These are phyloP conservation scores for Proisotoma minuta DNA, from an alignment of 2,888 invertebrate species.

Conservation along the genomic window DNA sequence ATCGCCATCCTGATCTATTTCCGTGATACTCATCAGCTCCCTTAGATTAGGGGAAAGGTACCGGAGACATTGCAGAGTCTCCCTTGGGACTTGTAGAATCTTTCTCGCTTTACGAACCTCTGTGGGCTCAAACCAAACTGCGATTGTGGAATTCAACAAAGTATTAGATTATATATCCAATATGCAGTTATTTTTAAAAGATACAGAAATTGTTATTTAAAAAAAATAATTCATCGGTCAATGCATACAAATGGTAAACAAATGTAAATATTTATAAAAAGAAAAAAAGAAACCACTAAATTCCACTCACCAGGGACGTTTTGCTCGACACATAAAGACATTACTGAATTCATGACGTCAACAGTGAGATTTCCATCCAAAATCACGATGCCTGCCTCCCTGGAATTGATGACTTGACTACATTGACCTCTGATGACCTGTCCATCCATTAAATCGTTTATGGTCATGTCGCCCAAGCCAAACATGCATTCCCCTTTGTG, in stretches of 20 bases:
- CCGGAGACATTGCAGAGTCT: constrained; percentile 52
- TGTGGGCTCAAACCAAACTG: constrained; percentile 88
- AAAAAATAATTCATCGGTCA: too few relatives aligned
- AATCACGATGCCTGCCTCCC: constrained; percentile 62
- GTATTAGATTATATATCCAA: background rate
- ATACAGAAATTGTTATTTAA: too few relatives aligned
- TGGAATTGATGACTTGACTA: constrained; percentile 28
- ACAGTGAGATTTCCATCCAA: constrained; percentile 78
- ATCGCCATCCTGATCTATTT: constrained; percentile 52
- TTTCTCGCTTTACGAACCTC: constrained; percentile 69
- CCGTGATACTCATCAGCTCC: constrained; percentile 66
- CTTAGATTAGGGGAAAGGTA: constrained; percentile 74
- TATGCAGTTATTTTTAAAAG: too few relatives aligned
- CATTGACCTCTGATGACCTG: constrained; percentile 20
- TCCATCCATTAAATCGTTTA: constrained; percentile 67
- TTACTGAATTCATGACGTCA: constrained; percentile 61
- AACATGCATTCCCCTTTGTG: constrained; percentile 70
- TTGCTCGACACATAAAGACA: constrained; percentile 60
- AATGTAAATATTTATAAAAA: too few relatives aligned
- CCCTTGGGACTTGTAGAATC: constrained; percentile 59
- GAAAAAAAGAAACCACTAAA: too few relatives aligned
- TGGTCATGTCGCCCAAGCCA: constrained; percentile 78
- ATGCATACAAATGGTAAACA: too few relatives aligned
- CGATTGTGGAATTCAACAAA: background rate
- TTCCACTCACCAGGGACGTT: constrained; percentile 72